Evolutionary conservation across 2,888 invertebrate species (phyloP).

Genomic region (Noctua janthina): DNA sequence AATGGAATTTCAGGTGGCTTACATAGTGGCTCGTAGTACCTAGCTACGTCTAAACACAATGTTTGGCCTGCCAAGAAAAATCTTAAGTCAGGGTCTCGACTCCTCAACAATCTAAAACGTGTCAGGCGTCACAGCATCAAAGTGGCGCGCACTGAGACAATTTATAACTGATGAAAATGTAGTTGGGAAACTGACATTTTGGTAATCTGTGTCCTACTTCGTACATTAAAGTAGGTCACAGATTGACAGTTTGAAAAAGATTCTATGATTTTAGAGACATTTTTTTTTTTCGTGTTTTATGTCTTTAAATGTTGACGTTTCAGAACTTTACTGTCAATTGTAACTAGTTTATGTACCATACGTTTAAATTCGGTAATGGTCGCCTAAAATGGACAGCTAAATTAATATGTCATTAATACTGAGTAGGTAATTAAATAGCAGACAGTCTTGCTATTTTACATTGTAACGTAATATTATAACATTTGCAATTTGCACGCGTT

Average conservation of each 20-base stretch:
- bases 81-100: conserved; percentile 30
- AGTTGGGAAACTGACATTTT: conserved; percentile 13
- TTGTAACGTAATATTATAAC: no score
- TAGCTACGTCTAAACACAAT: not conserved
- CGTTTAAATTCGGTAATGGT: no score
- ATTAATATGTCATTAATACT: no score
- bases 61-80: conserved; percentile 35
- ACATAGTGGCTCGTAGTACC: not conserved
- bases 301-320: not conserved
- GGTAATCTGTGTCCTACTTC: not conserved
- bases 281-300: not conserved
- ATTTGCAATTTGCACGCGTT: no score
- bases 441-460: not conserved
- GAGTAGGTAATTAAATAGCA: not conserved
- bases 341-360: not conserved
- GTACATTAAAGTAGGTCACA: not conserved
- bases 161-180: not conserved
- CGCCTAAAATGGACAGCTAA: no score
- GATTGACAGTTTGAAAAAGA: not conserved
- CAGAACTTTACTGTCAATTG: not conserved
- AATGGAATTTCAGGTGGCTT: conserved; percentile 16
- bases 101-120: conserved; percentile 32
- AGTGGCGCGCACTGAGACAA: not conserved
- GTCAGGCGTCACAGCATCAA: conserved; percentile 7
- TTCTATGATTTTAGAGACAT: not conserved